These are phyloP conservation scores for Eulemur coronatus DNA, from an alignment of 2,797 vertebrate genomes.

Conservation along the genomic window DNA sequence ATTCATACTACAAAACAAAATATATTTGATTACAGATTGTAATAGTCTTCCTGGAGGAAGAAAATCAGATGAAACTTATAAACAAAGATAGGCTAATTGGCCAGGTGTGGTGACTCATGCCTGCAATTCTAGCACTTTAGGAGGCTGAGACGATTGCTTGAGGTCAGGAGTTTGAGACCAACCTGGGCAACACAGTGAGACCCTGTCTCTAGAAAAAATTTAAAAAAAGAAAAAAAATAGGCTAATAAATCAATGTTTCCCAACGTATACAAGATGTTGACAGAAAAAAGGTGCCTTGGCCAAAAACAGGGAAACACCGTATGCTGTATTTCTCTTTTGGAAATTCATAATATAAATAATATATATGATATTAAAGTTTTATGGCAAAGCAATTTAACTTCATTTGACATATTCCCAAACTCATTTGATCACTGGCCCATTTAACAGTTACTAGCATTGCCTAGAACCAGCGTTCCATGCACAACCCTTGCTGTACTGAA, in stretches of 20 bases:
- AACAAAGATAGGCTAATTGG: slow-evolving; percentile 32
- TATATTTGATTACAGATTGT: neutral
- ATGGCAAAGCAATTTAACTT: slow-evolving; percentile 34
- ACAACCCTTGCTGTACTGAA: neutral
- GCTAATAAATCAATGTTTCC: slow-evolving; percentile 40
- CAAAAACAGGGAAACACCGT: neutral
- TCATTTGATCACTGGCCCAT: neutral
- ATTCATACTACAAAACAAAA: slow-evolving; percentile 38
- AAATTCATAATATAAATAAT: slow-evolving; percentile 23
- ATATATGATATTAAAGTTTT: neutral
- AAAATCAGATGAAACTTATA: neutral
- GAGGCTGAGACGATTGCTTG: neutral
- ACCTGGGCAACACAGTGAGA: neutral
- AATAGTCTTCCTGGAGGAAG: slow-evolving; percentile 17
- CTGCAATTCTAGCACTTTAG: neutral
- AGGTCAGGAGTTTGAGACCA: neutral
- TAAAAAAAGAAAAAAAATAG: slow-evolving; percentile 15
- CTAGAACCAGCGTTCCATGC: neutral
- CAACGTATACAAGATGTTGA: neutral
- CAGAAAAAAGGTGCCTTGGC: neutral
- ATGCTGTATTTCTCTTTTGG: neutral
- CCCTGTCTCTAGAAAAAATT: neutral
- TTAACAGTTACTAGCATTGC: slow-evolving; percentile 31
- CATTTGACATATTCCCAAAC: slow-evolving; percentile 31
- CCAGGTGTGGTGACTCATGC: neutral